Conservation (phyloP, 2,888 invertebrate species). For the Apoda limacodes region DNA sequence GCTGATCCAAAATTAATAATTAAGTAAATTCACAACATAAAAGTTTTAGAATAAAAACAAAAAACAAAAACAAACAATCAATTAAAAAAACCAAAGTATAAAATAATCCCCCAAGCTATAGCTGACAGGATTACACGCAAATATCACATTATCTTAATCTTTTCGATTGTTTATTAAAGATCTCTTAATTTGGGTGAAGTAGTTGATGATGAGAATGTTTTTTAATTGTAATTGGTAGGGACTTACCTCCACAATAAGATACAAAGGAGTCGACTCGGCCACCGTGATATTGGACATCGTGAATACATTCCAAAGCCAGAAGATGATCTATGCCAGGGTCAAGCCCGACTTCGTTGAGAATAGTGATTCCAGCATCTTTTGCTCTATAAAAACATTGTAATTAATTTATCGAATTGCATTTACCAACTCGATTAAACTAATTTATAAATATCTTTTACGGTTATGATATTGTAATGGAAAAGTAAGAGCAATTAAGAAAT, state of each 20-base stretch:
- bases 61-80: too few species aligned
- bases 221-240: neutral
- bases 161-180: conserved; percentile 1
- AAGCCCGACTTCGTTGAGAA: conserved; percentile 96
- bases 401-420: conserved; percentile 1
- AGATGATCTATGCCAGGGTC: conserved; percentile 99
- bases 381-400: conserved; percentile 79
- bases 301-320: conserved; percentile 96
- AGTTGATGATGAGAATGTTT: neutral
- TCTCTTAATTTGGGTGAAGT: neutral
- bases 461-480: too few species aligned
- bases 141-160: too few species aligned
- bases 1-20: neutral
- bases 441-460: too few species aligned
- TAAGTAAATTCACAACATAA: too few species aligned
- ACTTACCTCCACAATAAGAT: conserved; percentile 90
- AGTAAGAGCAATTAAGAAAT: too few species aligned
- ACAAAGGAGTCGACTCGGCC: conserved; percentile 95
- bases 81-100: too few species aligned
- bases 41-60: too few species aligned
- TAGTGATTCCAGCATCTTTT: conserved; percentile 87
- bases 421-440: too few species aligned
- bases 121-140: too few species aligned
- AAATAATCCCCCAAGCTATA: too few species aligned
- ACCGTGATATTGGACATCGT: conserved; percentile 88